Base-by-base conservation (phyloP, 2,797 vertebrate species). In the Pantherophis alleghaniensis region DNA sequence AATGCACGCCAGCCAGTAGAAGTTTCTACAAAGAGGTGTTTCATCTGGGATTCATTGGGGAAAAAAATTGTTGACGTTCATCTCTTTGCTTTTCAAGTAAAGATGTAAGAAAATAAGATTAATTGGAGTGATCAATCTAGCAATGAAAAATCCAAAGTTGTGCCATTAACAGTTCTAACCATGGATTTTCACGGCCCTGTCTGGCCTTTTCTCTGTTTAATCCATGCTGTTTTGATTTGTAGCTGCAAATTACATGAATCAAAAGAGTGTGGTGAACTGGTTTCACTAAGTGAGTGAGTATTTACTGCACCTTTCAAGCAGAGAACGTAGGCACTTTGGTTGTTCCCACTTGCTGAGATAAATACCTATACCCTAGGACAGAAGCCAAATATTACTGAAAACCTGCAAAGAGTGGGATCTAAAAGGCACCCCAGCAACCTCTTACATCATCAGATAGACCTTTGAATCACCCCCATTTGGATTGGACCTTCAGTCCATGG, bases 201-300 rank as follows among this genome's bases (percentile, higher is more conserved):
- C 16, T 47, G 12, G 42, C 32, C 47, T n/a, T 32, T 7, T 13
- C 53, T 4, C 51, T 32, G 96, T 95, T 92, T 94, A 1, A 97
- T 96, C 95, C 4, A 26, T 32, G 61, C 1, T 92, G 18, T 95
- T 90, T 96, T 93, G 91, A 89, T 94, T 90, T 96, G 95, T 88
- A 96, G 63, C 92, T 96, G 91, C 93, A 96, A 96, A 96, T 95
- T 95, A 93, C 63, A 91, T 11, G 93, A 92, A 96, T 95, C 89
- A 95, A 92, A 96, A 96, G 90, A 47, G 56, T 88, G 93, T 4
- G 18, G 90, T 91, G 96, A 96, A 96, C 83, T 26, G 93, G 95
- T 96, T 95, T 83, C 91, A 92, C 89, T 66, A 88, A 88, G 66
- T 55, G 90, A 90, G 86, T 66, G 66, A 94, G 90, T 14, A 2